Evolutionary conservation across 2,113 vertebrate species (phyloP).

Genomic region (Gobius niger): DNA sequence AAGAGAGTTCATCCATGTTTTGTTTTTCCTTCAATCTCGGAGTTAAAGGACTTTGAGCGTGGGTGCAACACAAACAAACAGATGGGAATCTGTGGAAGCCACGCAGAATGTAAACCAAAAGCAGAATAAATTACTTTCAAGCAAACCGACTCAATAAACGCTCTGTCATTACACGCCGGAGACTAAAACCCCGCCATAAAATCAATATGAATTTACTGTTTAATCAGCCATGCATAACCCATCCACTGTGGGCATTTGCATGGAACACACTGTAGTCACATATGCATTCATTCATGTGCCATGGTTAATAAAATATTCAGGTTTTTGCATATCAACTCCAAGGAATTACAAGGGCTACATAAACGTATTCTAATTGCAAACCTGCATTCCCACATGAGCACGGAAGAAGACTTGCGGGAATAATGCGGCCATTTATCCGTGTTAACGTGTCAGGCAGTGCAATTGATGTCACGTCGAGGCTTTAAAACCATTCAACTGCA

Average conservation of each 20-base stretch:
- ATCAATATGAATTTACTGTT: slow-evolving; percentile 6
- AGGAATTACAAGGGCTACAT: slow-evolving; percentile 16
- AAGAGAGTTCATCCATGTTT: slow-evolving; percentile 6
- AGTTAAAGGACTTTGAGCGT: slow-evolving; percentile 40
- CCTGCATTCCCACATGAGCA: slow-evolving; percentile 1
- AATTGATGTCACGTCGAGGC: slow-evolving; percentile 10
- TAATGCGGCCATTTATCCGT: slow-evolving; percentile 27
- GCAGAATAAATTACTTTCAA: slow-evolving; percentile 27
- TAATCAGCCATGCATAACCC: slow-evolving; percentile 8
- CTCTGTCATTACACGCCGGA: not conserved
- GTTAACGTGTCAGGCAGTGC: slow-evolving; percentile 14
- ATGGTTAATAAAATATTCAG: slow-evolving; percentile 37
- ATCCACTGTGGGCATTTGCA: slow-evolving; percentile 13
- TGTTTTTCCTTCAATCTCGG: slow-evolving; percentile 19
- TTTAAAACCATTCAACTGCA: not conserved
- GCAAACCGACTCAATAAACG: not conserved
- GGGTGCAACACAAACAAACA: slow-evolving; percentile 45
- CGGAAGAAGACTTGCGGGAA: slow-evolving; percentile 10
- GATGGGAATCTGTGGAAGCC: slow-evolving; percentile 38
- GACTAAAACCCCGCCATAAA: slow-evolving; percentile 7
- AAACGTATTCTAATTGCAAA: slow-evolving; percentile 36
- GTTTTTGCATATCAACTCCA: slow-evolving; percentile 8
- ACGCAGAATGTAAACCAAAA: slow-evolving; percentile 26
- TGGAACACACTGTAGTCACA: slow-evolving; percentile 1
- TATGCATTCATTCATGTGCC: slow-evolving; percentile 1